These are phyloP conservation scores for Aptenodytes forsteri DNA, from an alignment of 2,113 vertebrate genomes.

Conservation along the genomic window DNA sequence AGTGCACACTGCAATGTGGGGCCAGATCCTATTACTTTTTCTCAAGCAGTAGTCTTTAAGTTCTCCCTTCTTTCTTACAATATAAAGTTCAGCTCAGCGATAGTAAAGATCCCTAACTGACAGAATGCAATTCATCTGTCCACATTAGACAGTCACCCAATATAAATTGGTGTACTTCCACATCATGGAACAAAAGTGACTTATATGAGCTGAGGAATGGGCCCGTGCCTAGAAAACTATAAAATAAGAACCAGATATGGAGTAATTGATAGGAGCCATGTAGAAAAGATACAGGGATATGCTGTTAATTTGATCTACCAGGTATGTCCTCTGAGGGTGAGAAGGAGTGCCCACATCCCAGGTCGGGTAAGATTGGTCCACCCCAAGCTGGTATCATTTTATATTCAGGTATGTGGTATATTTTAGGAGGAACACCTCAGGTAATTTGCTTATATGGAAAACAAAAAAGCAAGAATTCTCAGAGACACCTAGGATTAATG, in stretches of 20 bases:
- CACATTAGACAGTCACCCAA: accelerated
- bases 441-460: not conserved
- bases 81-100: not conserved
- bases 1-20: not conserved
- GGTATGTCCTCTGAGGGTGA: not conserved
- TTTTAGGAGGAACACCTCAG: not conserved
- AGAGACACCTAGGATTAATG: not conserved
- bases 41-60: not conserved
- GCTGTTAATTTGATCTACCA: not conserved
- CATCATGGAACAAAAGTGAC: not conserved
- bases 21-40: not conserved
- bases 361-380: accelerated
- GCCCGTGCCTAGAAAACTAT: not conserved
- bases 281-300: not conserved
- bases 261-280: not conserved
- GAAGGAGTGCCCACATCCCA: not conserved
- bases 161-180: not conserved
- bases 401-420: not conserved
- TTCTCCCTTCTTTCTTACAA: not conserved
- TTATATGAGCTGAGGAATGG: not conserved
- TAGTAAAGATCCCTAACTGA: not conserved
- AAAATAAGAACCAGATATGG: not conserved
- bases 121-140: not conserved
- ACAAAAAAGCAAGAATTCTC: not conserved
- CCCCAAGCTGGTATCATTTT: not conserved